These are phyloP conservation scores for Thereva unica DNA, from an alignment of 2,888 invertebrate species.

Conservation along the genomic window DNA sequence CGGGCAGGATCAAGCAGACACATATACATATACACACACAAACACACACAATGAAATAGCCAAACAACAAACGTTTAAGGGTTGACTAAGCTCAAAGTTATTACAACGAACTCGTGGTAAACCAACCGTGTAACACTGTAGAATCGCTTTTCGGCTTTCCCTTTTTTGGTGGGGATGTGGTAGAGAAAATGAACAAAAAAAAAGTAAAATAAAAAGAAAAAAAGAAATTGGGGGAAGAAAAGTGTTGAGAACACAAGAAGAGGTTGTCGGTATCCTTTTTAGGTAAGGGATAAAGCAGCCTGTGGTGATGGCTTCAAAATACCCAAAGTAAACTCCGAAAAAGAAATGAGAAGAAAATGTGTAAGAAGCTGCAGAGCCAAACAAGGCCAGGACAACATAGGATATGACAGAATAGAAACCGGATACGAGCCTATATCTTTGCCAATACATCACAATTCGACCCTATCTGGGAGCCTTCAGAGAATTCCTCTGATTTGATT, in stretches of 20 bases:
- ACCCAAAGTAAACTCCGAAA: background rate
- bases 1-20: background rate
- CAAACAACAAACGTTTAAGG: constrained; percentile 7
- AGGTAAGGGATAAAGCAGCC: no score
- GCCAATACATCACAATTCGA: constrained; percentile 20
- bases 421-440: constrained; percentile 23
- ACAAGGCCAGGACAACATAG: constrained; percentile 16
- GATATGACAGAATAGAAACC: constrained; percentile 19
- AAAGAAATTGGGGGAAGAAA: background rate
- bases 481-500: constrained; percentile 11
- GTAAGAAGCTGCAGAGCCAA: background rate
- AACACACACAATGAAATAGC: background rate
- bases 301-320: background rate
- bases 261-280: no score
- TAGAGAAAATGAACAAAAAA: background rate
- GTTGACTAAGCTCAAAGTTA: constrained; percentile 23
- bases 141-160: constrained; percentile 31
- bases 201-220: background rate
- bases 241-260: no score
- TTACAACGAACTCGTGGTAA: constrained; percentile 30
- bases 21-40: constrained; percentile 1
- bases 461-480: background rate
- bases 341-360: background rate
- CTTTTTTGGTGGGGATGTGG: background rate
- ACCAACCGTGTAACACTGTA: constrained; percentile 27